These are phyloP conservation scores for Eremophila alpestris DNA, from an alignment of 2,797 vertebrate genomes.

Conservation along the genomic window DNA sequence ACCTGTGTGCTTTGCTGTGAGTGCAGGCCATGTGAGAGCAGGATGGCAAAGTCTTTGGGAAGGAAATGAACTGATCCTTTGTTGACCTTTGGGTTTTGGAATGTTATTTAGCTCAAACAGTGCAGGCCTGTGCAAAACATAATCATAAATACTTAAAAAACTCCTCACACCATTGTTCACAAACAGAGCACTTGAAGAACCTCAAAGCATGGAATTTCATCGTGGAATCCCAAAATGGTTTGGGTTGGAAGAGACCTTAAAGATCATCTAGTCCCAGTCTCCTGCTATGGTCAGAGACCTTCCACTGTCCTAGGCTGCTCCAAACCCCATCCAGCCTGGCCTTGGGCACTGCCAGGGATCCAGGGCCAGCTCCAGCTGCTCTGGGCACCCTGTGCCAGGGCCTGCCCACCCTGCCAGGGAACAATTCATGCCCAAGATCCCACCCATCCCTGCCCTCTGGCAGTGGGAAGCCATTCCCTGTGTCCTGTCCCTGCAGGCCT, in stretches of 20 bases:
- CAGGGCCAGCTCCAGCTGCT: not conserved
- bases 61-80: not conserved
- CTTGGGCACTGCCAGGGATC: not conserved
- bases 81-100: not conserved
- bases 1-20: not conserved
- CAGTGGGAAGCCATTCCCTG: not conserved
- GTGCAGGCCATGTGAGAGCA: not conserved
- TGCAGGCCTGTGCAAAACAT: not conserved
- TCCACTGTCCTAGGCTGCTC: fast-evolving
- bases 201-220: not conserved
- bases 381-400: not conserved
- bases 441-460: not conserved
- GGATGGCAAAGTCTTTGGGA: not conserved
- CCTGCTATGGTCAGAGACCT: not conserved
- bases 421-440: fast-evolving
- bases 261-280: not conserved
- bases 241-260: not conserved
- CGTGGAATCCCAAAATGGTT: not conserved
- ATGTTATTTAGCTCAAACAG: not conserved
- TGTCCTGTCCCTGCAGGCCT: not conserved
- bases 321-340: not conserved
- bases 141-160: not conserved
- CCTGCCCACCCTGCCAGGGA: fast-evolving
- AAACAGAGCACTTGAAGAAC: not conserved
- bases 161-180: fast-evolving